These are phyloP conservation scores for Halyomorpha halys DNA, from an alignment of 1,140 invertebrate species.

Conservation along the genomic window DNA sequence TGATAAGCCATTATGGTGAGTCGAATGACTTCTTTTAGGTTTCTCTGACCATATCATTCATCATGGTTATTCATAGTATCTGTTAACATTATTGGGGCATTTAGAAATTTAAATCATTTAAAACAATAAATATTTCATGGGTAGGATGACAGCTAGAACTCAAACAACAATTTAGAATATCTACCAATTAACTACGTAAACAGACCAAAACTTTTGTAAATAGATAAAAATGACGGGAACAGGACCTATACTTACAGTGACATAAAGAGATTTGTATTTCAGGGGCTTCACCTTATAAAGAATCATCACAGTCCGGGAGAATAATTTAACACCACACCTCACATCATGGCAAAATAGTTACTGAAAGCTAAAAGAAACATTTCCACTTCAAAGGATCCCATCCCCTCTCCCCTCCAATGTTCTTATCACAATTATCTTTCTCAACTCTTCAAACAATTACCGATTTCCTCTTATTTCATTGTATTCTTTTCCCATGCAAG, in stretches of 20 bases:
- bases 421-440: conserved; percentile 15
- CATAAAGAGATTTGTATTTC: conserved; percentile 24
- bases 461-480: background rate
- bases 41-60: conserved; percentile 7
- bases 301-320: conserved; percentile 3
- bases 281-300: conserved; percentile 23
- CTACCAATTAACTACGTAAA: too few species aligned
- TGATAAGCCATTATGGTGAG: conserved; percentile 3
- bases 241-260: conserved; percentile 19
- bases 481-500: background rate
- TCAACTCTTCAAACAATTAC: conserved; percentile 18
- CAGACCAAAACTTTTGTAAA: too few species aligned
- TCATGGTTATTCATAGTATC: background rate
- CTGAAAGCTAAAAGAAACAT: conserved; percentile 5
- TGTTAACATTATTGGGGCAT: too few species aligned
- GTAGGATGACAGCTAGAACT: too few species aligned
- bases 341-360: background rate
- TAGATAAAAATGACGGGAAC: too few species aligned
- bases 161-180: too few species aligned
- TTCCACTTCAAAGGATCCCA: conserved; percentile 2
- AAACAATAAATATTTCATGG: too few species aligned
- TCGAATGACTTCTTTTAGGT: conserved; percentile 3
- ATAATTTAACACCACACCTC: background rate
- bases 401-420: background rate
- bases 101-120: too few species aligned